phyloP scores from a whole-genome alignment of 2,113 vertebrate species.

The Daboia siamensis region DNA sequence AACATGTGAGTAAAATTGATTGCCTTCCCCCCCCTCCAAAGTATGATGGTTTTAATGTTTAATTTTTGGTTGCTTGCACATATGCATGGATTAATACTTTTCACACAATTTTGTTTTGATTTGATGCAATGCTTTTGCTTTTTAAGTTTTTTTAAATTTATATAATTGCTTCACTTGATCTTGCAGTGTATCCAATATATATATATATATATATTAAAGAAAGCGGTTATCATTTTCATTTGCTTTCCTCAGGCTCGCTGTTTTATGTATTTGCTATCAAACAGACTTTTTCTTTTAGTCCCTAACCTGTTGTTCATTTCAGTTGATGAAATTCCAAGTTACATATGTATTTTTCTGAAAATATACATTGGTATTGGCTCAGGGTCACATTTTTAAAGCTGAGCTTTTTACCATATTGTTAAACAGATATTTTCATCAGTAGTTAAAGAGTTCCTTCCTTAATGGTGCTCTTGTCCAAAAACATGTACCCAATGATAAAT shows the following conservation, averaged over 20 bases:
- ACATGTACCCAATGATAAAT: neutral
- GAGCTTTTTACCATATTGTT: neutral
- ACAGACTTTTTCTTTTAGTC: neutral
- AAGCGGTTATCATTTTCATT: neutral
- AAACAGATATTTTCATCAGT: neutral
- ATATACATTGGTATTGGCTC: neutral
- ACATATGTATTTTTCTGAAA: constrained; percentile 13
- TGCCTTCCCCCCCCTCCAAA: constrained; percentile 22
- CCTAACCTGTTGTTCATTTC: neutral
- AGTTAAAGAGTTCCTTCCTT: neutral
- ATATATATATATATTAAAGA: constrained; percentile 11
- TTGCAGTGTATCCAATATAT: constrained; percentile 19
- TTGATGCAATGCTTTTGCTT: constrained; percentile 56
- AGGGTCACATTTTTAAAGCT: neutral
- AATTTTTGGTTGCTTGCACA: constrained; percentile 45
- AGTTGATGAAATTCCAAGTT: neutral
- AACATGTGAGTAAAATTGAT: constrained; percentile 91
- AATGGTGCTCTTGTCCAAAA: neutral
- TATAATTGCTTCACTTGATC: constrained; percentile 50
- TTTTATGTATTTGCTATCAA: constrained; percentile 7
- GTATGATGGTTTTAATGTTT: constrained; percentile 31
- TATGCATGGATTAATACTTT: constrained; percentile 68
- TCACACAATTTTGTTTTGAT: constrained; percentile 21
- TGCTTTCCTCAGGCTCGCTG: neutral
- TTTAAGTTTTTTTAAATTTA: neutral